Evolutionary conservation across 2,113 vertebrate species (phyloP).

Genomic region (Hemiprocne comata): DNA sequence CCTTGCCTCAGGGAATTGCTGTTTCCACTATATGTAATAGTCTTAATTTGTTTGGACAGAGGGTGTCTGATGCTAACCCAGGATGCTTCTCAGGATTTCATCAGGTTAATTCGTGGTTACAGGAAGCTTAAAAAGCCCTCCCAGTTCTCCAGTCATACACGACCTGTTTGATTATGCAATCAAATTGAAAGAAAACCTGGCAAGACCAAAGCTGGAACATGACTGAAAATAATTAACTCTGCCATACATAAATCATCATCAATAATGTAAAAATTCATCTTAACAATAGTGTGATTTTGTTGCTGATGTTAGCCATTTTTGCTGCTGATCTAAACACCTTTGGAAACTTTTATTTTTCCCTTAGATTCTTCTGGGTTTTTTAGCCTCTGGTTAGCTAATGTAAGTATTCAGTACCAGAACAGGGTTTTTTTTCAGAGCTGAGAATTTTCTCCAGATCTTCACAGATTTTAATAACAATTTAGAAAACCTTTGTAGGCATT

Average conservation of each 20-base stretch:
- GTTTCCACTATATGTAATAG: neutral
- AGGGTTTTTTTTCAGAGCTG: neutral
- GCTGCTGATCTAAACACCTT: neutral
- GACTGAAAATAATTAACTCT: neutral
- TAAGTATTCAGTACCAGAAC: neutral
- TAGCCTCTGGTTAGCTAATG: rapidly evolving
- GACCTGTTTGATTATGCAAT: rapidly evolving
- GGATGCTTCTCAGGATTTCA: neutral
- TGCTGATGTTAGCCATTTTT: neutral
- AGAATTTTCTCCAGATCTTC: neutral
- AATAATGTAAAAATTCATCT: neutral
- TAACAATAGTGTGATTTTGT: neutral
- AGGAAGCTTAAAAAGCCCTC: neutral
- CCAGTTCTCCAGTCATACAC: neutral
- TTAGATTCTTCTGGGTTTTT: rapidly evolving
- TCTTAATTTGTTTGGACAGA: neutral
- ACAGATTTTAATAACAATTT: neutral
- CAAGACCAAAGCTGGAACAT: neutral
- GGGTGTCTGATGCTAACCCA: neutral
- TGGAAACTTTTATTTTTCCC: neutral
- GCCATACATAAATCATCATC: neutral
- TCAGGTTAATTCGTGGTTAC: neutral
- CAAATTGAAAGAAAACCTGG: neutral
- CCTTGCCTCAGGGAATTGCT: neutral
- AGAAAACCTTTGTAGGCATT: neutral